Evolutionary conservation across 1,140 invertebrate species (phyloP), one percentile per base, ranked within the genome.

Genomic region (Cotesia vestalis): DNA sequence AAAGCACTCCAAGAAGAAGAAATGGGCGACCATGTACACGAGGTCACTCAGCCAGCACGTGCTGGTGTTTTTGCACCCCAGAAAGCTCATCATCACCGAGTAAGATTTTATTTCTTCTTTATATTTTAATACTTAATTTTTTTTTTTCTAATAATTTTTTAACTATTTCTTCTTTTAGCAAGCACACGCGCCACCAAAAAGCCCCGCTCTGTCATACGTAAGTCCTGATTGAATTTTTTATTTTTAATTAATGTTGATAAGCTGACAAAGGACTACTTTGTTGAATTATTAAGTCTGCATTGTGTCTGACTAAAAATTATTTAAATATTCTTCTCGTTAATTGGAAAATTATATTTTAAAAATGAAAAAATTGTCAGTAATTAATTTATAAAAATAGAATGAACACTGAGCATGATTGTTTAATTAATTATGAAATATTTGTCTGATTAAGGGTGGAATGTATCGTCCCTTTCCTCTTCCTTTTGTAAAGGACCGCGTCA

Each of bases 1-100:
- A 93, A 92, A 88, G 93, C 92, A 78, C 89, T 95, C 57, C 92
- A 94, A 86, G 93, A 95, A 84, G 90, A 92, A 75, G 88, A 89
- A 79, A 82, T 89, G 46, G 89, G 89, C 53, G 88, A 90, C 79
- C 79, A 84, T 8, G 85, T 91, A 60, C 92, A 92, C 71, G 93
- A 94, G 85, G 88, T 91, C 71, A 88, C 88, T 57, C 85, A 85
- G 75, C 92, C 94, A 71, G 90, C 90, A 59, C 91, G 92, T 80
- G 89, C 91, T 76, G 93, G 91, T 87, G 90, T 94, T 81, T 95
- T 94, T 87, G 88, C 90, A 71, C 93, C 93, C 55, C 84, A 88
- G 40, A 89, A 88, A 81, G 86, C 84, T 78, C 88, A 87, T 80
- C 87, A 80, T 76, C 74, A 74, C 51, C 84, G 78, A 79, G 84